A percentile compares a stretch with the other conserved stretches of the same genome.
Conservation (phyloP, 1,140 invertebrate genomes). For the Paraescarpia echinospica region DNA sequence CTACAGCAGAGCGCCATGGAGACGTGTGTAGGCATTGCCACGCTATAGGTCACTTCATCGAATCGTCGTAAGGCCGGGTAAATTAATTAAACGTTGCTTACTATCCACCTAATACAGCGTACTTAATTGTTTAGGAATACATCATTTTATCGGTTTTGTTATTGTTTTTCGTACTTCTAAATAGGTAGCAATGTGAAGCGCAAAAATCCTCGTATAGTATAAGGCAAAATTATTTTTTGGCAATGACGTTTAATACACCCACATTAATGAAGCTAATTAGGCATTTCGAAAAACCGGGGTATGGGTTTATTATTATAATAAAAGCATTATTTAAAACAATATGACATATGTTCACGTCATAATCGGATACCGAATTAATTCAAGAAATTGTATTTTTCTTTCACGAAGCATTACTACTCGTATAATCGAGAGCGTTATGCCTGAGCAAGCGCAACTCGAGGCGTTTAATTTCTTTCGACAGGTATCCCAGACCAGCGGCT, state of each 20-base stretch:
- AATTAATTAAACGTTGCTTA: neutral
- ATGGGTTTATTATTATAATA: neutral
- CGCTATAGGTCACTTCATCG: neutral
- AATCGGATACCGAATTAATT: neutral
- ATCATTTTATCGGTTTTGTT: too few species aligned
- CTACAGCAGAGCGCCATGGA: neutral
- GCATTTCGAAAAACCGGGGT: neutral
- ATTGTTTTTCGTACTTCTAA: neutral
- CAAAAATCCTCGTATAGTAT: neutral
- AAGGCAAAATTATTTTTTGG: neutral
- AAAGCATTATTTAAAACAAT: neutral
- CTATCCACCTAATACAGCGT: neutral
- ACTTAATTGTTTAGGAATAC: too few species aligned
- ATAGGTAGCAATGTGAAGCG: neutral
- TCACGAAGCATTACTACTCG: neutral
- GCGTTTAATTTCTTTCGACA: neutral
- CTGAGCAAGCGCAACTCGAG: neutral
- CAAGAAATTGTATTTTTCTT: neutral
- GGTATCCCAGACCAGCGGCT: neutral
- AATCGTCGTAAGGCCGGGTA: neutral
- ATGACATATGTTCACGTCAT: too few species aligned
- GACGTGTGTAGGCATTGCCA: neutral
- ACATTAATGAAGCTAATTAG: neutral
- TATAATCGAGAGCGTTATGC: neutral
- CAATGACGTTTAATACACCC: neutral